A percentile compares a stretch with the other conserved stretches of the same genome.
phyloP scores from a whole-genome alignment of 2,888 invertebrate species.

The Cheilosia pagana region DNA sequence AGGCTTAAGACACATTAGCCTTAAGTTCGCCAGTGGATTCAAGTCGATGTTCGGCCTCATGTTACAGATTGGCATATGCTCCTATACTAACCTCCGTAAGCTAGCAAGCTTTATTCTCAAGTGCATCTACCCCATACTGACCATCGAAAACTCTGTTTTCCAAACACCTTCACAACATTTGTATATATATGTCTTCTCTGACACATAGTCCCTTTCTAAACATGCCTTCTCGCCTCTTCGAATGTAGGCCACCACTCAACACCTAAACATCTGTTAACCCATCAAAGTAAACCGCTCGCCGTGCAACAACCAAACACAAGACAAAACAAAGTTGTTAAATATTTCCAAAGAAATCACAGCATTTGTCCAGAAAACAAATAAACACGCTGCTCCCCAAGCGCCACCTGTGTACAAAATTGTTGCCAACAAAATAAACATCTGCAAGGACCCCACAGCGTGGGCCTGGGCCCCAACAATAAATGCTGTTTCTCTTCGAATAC shows the following conservation, averaged over 20 bases:
- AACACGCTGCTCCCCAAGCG: constrained; percentile 54
- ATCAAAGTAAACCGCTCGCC: constrained; percentile 65
- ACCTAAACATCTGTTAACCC: constrained; percentile 67
- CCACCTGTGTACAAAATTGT: constrained; percentile 56
- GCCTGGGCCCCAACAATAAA: background rate
- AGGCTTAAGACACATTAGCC: too few relatives aligned
- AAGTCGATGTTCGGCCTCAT: too few relatives aligned
- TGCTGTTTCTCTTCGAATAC: too few relatives aligned
- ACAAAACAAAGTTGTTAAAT: constrained; percentile 14
- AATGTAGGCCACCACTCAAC: constrained; percentile 67
- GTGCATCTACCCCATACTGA: too few relatives aligned
- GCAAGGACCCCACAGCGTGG: constrained; percentile 70
- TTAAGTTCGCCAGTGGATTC: too few relatives aligned
- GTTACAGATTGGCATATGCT: too few relatives aligned
- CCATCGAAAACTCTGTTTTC: too few relatives aligned
- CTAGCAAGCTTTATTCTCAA: too few relatives aligned
- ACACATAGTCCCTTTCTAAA: background rate
- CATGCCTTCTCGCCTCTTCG: background rate
- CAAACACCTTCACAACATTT: too few relatives aligned
- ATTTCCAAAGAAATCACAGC: constrained; percentile 69
- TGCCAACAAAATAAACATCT: constrained; percentile 58
- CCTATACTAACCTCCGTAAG: too few relatives aligned
- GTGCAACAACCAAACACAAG: constrained; percentile 15
- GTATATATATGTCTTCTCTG: too few relatives aligned
- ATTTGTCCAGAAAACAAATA: constrained; percentile 62